A percentile compares a stretch with the other conserved stretches of the same genome.
These are phyloP conservation scores for Planococcus citri DNA, from an alignment of 1,140 invertebrate genomes.

Conservation along the genomic window DNA sequence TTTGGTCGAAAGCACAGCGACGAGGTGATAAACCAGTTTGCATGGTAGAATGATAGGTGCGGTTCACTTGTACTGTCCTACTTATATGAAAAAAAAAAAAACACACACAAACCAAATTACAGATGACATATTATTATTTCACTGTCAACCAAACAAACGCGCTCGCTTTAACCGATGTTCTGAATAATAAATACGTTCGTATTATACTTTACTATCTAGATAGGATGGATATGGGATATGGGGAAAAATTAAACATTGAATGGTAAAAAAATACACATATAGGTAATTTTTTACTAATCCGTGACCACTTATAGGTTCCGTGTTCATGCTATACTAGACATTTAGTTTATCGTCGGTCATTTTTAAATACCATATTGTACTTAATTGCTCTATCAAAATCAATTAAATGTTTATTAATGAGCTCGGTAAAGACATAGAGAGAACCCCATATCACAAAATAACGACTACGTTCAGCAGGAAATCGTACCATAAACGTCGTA, in stretches of 20 bases:
- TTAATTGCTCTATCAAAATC: not conserved
- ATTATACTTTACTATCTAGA: not conserved
- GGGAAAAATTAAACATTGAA: too few species aligned
- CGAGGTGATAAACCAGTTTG: not conserved
- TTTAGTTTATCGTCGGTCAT: not conserved
- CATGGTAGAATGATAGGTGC: not conserved
- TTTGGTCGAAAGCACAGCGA: not conserved
- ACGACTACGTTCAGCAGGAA: too few species aligned
- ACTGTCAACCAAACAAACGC: not conserved
- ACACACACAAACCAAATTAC: not conserved
- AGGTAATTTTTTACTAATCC: not conserved
- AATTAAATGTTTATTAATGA: not conserved
- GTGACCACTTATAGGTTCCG: constrained; percentile 1
- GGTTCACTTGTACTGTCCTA: not conserved
- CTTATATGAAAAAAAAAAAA: too few species aligned
- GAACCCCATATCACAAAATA: too few species aligned
- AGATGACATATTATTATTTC: constrained; percentile 8
- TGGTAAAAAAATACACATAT: not conserved
- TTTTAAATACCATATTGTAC: not conserved
- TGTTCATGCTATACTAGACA: not conserved
- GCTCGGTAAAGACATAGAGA: too few species aligned
- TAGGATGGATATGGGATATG: not conserved
- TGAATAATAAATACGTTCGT: not conserved
- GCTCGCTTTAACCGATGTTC: not conserved
- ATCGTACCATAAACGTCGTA: too few species aligned